A percentile compares a stretch with the other conserved stretches of the same genome.
These are phyloP conservation scores for Melikaiella ostensackeni DNA, from an alignment of 2,888 invertebrate species.

Conservation along the genomic window DNA sequence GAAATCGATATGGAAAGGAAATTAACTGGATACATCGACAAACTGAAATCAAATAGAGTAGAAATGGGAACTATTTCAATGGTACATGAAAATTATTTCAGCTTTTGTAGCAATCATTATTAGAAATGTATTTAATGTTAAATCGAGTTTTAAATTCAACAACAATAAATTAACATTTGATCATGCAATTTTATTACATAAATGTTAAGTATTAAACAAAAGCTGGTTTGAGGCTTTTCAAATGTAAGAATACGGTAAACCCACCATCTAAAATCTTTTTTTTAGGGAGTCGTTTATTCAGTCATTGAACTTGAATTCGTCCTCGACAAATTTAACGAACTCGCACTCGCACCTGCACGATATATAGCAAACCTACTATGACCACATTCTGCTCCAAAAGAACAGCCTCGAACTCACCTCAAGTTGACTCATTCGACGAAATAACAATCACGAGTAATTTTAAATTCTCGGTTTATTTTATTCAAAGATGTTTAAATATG, in stretches of 20 bases:
- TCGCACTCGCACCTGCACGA: slow-evolving; percentile 36
- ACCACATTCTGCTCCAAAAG: slow-evolving; percentile 39
- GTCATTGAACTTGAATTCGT: slow-evolving; percentile 42
- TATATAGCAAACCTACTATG: slow-evolving; percentile 22
- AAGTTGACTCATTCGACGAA: slow-evolving; percentile 17
- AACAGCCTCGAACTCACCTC: slow-evolving; percentile 18
- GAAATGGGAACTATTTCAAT: not conserved
- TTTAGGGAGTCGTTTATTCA: slow-evolving; percentile 18
- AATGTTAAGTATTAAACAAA: not conserved
- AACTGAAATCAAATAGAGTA: not conserved
- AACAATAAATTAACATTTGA: no score
- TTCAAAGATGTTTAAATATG: no score
- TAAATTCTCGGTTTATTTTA: not conserved
- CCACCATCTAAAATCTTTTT: not conserved
- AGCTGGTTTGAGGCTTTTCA: not conserved
- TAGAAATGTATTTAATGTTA: not conserved
- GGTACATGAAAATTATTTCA: not conserved
- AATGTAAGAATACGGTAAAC: not conserved
- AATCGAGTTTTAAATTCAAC: no score
- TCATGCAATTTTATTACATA: no score
- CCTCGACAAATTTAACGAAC: slow-evolving; percentile 41
- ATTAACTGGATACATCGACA: not conserved
- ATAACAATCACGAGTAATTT: not conserved
- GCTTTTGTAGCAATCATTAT: not conserved
- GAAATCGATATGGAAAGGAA: not conserved